Evolutionary conservation across 1,140 invertebrate species (phyloP), one percentile per base, ranked within the genome.

Genomic region (Bradynema listronoti): DNA sequence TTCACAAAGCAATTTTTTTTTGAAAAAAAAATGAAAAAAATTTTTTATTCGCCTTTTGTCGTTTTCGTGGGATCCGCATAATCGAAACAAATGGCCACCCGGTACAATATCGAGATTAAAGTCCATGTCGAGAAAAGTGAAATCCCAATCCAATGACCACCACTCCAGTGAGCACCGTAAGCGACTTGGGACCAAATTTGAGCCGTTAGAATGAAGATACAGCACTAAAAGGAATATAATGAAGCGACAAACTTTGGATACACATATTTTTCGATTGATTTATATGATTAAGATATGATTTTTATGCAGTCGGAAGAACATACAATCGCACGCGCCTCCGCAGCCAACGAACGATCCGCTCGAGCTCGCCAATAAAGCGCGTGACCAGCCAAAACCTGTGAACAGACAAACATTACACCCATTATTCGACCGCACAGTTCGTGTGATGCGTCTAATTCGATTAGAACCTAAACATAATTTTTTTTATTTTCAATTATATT

Each of bases 101-200:
- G 74, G 50, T 75, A 75, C 39, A 67, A 51, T 41, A 78, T 25
- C n/a, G 72, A 58, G 22, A 78, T 63, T 7, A 68, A 53, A 6
- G 74, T 78, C 74, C 74, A 77, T 5, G 65, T 73, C 11, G 73
- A 74, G 56, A 77, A 77, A 1, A 77, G 58, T 3, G 61, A 62
- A 42, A 77, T 77, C 7, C 74, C 74, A 41, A 77, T 68, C 73
- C 75, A 77, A 42, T 78, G 75, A 19, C 47, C 50, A 32, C 63
- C 67, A 3, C 57, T 61, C 75, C 75, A 76, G 36, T 72, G 46
- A n/a, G 49, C 30, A 51, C 60, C 51, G 47, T 77, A 77, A 24
- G 73, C 72, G 32, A 71, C 58, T 56, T 77, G 74, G 6, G 75
- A 78, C 75, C 75, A 77, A 50, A 77, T 58, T 58, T 77, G 74